Evolutionary conservation across 2,797 vertebrate genomes (phyloP).

Genomic region (Champsocephalus gunnari): DNA sequence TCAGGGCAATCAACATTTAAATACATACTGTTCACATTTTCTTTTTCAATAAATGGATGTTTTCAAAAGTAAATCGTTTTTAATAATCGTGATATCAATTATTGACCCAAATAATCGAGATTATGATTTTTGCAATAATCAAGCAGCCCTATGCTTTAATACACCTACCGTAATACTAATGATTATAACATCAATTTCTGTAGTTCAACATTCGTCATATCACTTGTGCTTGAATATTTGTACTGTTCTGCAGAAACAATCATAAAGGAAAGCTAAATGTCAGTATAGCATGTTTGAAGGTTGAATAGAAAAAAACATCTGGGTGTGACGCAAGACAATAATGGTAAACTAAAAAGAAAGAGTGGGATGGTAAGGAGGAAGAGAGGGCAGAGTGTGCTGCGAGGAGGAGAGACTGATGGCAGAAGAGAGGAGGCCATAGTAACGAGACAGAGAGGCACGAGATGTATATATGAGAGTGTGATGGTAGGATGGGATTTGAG

Average conservation of each 20-base stretch:
- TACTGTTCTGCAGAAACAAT: neutral
- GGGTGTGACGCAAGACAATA: conserved; percentile 29
- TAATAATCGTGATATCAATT: too few relatives aligned
- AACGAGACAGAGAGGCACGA: conserved; percentile 50
- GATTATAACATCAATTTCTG: neutral
- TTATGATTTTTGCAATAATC: too few relatives aligned
- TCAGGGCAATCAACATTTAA: too few relatives aligned
- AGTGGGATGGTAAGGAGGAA: conserved; percentile 25
- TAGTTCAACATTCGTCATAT: neutral
- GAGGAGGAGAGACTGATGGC: conserved; percentile 37
- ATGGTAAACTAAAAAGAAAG: conserved; percentile 41
- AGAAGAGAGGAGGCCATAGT: conserved; percentile 35
- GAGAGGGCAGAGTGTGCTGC: conserved; percentile 20
- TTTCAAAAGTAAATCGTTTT: too few relatives aligned
- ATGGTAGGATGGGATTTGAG: conserved; percentile 85
- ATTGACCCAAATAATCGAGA: too few relatives aligned
- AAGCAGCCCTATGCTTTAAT: too few relatives aligned
- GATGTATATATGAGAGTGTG: conserved; percentile 71
- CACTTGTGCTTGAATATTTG: neutral
- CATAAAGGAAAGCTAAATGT: neutral
- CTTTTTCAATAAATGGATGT: too few relatives aligned
- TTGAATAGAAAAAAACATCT: conserved; percentile 22
- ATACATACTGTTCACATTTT: too few relatives aligned
- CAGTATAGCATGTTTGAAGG: neutral
- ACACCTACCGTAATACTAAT: neutral